Evolutionary conservation across 2,113 vertebrate species (phyloP), one percentile per base, ranked within the genome.

Genomic region (Pungitius pungitius): DNA sequence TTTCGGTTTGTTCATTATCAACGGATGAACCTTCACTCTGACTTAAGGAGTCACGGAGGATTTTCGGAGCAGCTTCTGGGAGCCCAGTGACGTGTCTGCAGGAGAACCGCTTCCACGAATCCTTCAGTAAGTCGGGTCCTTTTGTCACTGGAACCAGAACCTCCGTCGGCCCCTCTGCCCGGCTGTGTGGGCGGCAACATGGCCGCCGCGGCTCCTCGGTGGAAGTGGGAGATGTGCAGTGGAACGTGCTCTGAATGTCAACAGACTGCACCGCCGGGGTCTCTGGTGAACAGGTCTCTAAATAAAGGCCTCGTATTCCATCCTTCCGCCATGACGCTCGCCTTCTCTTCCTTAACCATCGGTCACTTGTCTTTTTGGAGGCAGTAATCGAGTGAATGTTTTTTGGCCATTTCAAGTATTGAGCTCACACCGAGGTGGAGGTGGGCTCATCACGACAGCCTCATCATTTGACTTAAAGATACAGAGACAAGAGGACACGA

Each of bases 211-310:
- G 69, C 58, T 52, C 42, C 61, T 75, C 27, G 75, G 51, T 60
- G 77, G 81, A 75, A 68, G 40, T 22, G 42, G 82, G 74, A 85
- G 69, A 80, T 75, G 71, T 88, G 87, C 80, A 85, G 87, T 58
- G 82, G 72, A 85, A 81, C 66, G 69, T 81, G 83, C 81, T 43
- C 35, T 56, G 87, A 85, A 79, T 85, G 75, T 69, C 33, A 82
- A 86, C 76, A 52, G 61, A 22, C 22, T 0, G 42, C 65, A 18
- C 65, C 57, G 80, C 33, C 62, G 57, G 59, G 63, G 54, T 69
- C 18, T 33, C 40, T 75, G 15, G 27, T n/a, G 64, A 62, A 76
- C 68, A 9, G 17, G 49, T 51, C 60, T 35, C 71, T 64, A 27
- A 73, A 69, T 76, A 56, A 77, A 27, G 58, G 54, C 35, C 52